Percentiles rank a stretch among this genome's conserved stretches.
Evolutionary conservation across 2,888 invertebrate genomes (phyloP).

Genomic region (Microctonus brassicae): DNA sequence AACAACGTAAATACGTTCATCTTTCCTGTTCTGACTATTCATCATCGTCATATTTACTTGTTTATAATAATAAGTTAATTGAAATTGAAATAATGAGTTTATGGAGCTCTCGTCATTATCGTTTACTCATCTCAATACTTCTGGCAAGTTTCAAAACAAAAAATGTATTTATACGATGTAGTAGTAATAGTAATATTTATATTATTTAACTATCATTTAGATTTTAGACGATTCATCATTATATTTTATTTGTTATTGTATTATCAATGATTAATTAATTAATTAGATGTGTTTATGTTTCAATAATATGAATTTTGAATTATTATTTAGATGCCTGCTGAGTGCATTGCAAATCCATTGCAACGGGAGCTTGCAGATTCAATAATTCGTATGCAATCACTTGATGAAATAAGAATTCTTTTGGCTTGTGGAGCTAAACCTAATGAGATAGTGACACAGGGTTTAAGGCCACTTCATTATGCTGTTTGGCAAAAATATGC

Average conservation of each 20-base stretch:
- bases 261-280: no score
- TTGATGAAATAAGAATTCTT: conserved; percentile 88
- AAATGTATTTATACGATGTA: no score
- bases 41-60: background rate
- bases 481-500: conserved; percentile 89
- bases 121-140: conserved; percentile 32
- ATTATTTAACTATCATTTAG: no score
- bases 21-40: background rate
- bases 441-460: conserved; percentile 86
- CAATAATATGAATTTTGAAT: background rate
- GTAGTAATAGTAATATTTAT: no score
- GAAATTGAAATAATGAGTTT: conserved; percentile 20
- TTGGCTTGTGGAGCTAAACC: conserved; percentile 89
- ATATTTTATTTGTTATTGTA: no score
- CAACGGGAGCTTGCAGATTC: conserved; percentile 91
- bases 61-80: background rate
- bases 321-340: conserved; percentile 76
- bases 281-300: background rate
- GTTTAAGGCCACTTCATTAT: conserved; percentile 90
- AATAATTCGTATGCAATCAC: conserved; percentile 87
- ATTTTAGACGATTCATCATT: no score
- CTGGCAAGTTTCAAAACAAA: conserved; percentile 27
- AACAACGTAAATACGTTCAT: background rate
- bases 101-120: conserved; percentile 26
- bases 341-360: conserved; percentile 80